Evolutionary conservation across 1,140 invertebrate species (phyloP).

Genomic region (Phymorhynchus buccinoides): DNA sequence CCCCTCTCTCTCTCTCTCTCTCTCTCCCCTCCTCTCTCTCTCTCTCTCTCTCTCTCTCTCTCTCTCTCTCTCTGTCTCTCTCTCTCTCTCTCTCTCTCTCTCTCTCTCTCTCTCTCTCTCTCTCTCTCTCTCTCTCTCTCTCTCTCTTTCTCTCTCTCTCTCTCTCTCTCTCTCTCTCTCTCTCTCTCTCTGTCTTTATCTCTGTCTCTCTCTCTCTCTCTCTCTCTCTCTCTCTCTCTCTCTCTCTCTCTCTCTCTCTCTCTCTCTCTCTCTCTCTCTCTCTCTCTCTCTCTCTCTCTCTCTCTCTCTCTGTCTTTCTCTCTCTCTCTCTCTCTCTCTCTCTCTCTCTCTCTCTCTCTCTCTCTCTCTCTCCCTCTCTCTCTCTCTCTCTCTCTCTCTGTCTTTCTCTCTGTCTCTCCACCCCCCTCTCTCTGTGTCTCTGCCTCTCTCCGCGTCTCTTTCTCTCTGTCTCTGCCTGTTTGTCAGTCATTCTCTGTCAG

Average conservation of each 20-base stretch:
- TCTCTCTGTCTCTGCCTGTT: too few species aligned
- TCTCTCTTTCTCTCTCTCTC: neutral
- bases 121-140: neutral
- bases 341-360: too few species aligned
- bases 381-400: too few species aligned
- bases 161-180: neutral
- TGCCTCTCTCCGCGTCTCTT: too few species aligned
- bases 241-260: neutral
- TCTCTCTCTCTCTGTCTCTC: neutral
- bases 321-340: neutral
- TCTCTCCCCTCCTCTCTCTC: too few species aligned
- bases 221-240: neutral
- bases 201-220: neutral
- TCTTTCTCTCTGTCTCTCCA: too few species aligned
- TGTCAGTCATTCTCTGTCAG: too few species aligned
- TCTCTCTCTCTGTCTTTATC: too few species aligned
- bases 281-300: neutral
- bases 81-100: constrained; percentile 10
- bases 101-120: neutral
- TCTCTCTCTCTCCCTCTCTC: too few species aligned
- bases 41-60: neutral
- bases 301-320: neutral
- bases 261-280: neutral
- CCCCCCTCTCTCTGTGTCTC: too few species aligned
- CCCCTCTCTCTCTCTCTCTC: neutral